Conservation (phyloP, 2,113 vertebrate genomes). For the Pachyramphus minor region DNA sequence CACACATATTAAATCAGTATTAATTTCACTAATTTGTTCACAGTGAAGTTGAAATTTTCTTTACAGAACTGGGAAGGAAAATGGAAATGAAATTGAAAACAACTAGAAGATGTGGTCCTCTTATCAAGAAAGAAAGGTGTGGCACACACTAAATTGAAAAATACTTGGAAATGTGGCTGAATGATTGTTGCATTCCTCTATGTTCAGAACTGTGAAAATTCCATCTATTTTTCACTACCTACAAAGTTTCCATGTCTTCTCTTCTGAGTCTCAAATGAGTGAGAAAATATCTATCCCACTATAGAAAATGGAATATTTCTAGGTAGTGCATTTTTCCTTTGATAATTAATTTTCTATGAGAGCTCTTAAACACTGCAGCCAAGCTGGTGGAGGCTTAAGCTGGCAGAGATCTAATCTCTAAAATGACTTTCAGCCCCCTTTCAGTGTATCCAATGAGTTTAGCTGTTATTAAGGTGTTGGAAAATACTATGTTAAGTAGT, state of each 20-base stretch:
- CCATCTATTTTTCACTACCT: neutral
- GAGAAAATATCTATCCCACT: neutral
- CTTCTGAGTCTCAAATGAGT: neutral
- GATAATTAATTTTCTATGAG: neutral
- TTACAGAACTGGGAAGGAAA: neutral
- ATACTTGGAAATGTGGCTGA: neutral
- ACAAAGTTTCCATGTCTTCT: neutral
- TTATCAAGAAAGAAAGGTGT: neutral
- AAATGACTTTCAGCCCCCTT: neutral
- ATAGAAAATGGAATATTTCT: neutral
- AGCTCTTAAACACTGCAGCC: neutral
- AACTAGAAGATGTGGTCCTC: neutral
- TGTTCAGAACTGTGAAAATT: neutral
- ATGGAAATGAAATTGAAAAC: neutral
- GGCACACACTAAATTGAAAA: neutral
- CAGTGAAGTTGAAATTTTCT: neutral
- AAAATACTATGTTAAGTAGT: neutral
- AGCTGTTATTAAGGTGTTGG: neutral
- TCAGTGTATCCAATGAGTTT: neutral
- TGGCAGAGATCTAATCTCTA: neutral
- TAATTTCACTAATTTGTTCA: neutral
- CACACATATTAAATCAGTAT: neutral
- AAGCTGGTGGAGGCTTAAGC: neutral
- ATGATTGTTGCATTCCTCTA: neutral
- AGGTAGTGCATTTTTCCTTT: neutral